Conservation (phyloP, 2,888 invertebrate genomes). For the Aporophyla lueneburgensis region DNA sequence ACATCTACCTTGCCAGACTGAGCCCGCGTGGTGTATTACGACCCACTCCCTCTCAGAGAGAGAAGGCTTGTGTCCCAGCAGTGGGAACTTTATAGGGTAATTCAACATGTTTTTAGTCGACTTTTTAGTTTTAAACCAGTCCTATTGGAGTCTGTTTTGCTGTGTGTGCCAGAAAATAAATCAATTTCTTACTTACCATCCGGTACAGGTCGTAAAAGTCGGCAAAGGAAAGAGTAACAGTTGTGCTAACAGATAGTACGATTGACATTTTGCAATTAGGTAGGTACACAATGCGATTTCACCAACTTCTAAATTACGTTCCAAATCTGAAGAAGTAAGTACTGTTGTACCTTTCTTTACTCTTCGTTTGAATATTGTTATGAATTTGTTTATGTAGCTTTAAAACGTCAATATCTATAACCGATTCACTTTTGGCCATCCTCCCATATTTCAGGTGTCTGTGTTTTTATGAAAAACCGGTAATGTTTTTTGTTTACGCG, state of each 20-base stretch:
- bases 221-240: constrained; percentile 13
- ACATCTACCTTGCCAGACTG: too few relatives aligned
- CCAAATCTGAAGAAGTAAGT: neutral
- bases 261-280: constrained; percentile 41
- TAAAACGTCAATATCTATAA: constrained; percentile 25
- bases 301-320: constrained; percentile 1
- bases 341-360: neutral
- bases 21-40: too few relatives aligned
- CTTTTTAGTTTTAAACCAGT: constrained; percentile 12
- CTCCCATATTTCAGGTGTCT: constrained; percentile 15
- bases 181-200: constrained; percentile 49
- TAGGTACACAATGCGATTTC: neutral
- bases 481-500: constrained; percentile 30
- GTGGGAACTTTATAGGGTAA: too few relatives aligned
- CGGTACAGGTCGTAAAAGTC: constrained; percentile 38
- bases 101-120: neutral
- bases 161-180: constrained; percentile 53
- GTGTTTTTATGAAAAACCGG: constrained; percentile 24
- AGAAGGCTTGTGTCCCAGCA: too few relatives aligned
- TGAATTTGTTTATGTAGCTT: neutral
- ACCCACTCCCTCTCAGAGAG: too few relatives aligned
- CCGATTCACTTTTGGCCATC: neutral
- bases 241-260: constrained; percentile 41
- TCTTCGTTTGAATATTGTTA: neutral
- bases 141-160: constrained; percentile 24